phyloP scores from a whole-genome alignment of 1,140 invertebrate species.

The Antheraea mylitta region DNA sequence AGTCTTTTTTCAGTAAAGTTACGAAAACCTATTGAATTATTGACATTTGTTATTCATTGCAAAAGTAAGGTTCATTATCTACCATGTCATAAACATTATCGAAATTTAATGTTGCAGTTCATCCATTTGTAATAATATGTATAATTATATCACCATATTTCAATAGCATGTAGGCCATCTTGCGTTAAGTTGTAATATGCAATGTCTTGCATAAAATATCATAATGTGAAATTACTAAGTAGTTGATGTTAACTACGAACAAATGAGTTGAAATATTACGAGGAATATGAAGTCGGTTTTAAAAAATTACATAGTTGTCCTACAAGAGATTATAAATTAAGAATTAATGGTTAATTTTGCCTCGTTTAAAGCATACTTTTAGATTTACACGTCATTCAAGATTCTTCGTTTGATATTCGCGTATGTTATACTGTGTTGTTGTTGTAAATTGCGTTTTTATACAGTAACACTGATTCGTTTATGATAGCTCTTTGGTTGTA shows the following conservation, averaged over 20 bases:
- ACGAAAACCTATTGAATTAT: background rate
- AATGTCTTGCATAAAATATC: background rate
- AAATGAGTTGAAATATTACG: background rate
- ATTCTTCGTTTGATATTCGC: background rate
- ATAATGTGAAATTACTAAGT: background rate
- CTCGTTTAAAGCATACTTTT: background rate
- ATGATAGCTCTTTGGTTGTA: background rate
- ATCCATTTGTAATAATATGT: slow-evolving; percentile 1
- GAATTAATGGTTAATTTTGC: background rate
- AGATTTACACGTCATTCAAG: background rate
- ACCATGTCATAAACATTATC: background rate
- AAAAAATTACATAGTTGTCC: background rate
- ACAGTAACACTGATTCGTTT: slow-evolving; percentile 6
- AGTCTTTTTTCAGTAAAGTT: background rate
- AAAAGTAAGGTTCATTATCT: background rate
- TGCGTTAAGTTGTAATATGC: background rate
- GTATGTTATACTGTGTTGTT: background rate
- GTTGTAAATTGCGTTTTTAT: background rate
- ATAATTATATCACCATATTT: background rate
- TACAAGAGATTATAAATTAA: background rate
- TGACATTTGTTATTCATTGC: background rate
- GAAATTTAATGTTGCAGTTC: background rate
- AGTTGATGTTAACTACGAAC: background rate
- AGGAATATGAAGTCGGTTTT: background rate
- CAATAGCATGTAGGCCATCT: slow-evolving; percentile 3